A percentile compares a stretch with the other conserved stretches of the same genome.
These are phyloP conservation scores for Arnoldichthys spilopterus DNA, from an alignment of 2,797 vertebrate species.

Conservation along the genomic window DNA sequence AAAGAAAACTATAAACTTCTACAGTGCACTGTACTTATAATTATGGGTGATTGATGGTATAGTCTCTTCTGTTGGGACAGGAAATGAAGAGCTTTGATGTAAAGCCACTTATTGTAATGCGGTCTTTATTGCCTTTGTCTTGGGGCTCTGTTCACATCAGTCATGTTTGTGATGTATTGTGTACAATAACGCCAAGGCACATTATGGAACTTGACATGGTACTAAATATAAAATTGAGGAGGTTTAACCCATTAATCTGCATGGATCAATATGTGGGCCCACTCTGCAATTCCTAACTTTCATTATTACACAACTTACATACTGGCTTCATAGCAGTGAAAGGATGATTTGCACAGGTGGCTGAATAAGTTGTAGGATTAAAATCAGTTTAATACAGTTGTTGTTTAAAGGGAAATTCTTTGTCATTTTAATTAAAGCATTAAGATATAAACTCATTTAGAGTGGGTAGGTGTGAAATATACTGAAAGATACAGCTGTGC, in stretches of 20 bases:
- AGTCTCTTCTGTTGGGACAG: background rate
- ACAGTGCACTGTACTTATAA: background rate
- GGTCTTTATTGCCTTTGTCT: conserved; percentile 5
- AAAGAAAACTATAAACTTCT: background rate
- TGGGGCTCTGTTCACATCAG: conserved; percentile 7
- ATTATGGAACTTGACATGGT: conserved; percentile 29
- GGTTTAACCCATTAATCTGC: conserved; percentile 2
- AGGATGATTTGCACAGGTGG: background rate
- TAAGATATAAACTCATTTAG: background rate
- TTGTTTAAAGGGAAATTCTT: background rate
- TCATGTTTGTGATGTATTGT: conserved; percentile 24
- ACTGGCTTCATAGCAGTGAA: background rate
- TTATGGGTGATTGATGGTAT: conserved; percentile 10
- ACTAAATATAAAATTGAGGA: conserved; percentile 23
- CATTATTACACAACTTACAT: background rate
- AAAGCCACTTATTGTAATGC: background rate
- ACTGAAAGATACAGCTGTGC: background rate
- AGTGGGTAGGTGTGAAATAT: background rate
- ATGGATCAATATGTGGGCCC: background rate
- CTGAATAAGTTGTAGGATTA: background rate
- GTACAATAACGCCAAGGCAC: conserved; percentile 23
- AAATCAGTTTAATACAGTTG: too few relatives aligned
- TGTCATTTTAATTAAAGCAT: background rate
- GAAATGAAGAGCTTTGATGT: conserved; percentile 23
- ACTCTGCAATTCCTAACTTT: background rate